Percentiles rank a stretch among this genome's conserved stretches.
Evolutionary conservation across 2,797 vertebrate species (phyloP).

Genomic region (Huso huso): DNA sequence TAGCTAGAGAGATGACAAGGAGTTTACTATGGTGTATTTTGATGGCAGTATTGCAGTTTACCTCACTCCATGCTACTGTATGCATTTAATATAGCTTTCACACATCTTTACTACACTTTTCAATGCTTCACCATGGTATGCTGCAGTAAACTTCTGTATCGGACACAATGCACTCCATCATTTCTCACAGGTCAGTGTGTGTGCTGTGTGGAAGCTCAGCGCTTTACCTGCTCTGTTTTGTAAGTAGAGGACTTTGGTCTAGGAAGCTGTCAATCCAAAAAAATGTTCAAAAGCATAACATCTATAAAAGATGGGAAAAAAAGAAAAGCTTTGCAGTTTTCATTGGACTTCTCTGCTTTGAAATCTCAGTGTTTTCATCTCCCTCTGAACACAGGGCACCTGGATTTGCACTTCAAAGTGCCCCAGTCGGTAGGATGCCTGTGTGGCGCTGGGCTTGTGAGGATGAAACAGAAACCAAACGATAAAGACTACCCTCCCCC

Average conservation of each 20-base stretch:
- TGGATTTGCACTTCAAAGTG: conserved; percentile 65
- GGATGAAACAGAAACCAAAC: conserved; percentile 38
- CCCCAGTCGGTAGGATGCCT: conserved; percentile 38
- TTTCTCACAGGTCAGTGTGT: too few species aligned
- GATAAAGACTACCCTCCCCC: neutral
- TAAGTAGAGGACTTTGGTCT: neutral
- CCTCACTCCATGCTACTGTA: too few species aligned
- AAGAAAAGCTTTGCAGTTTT: neutral
- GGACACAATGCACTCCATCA: too few species aligned
- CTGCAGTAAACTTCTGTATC: too few species aligned
- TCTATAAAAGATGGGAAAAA: neutral
- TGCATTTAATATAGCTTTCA: too few species aligned
- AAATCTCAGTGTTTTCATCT: conserved; percentile 39
- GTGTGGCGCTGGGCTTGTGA: conserved; percentile 40
- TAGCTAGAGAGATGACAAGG: too few species aligned
- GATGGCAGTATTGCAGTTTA: too few species aligned
- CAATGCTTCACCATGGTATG: too few species aligned
- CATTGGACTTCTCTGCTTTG: conserved; percentile 37
- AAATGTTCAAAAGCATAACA: conserved; percentile 17
- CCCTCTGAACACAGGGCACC: conserved; percentile 41
- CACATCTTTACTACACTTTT: too few species aligned
- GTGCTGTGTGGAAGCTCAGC: too few species aligned
- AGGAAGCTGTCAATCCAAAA: neutral
- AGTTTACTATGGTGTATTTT: too few species aligned
- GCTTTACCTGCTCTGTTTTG: too few species aligned